A percentile compares a stretch with the other conserved stretches of the same genome.
Evolutionary conservation across 1,140 invertebrate species (phyloP).

Genomic region (Wasmannia auropunctata): DNA sequence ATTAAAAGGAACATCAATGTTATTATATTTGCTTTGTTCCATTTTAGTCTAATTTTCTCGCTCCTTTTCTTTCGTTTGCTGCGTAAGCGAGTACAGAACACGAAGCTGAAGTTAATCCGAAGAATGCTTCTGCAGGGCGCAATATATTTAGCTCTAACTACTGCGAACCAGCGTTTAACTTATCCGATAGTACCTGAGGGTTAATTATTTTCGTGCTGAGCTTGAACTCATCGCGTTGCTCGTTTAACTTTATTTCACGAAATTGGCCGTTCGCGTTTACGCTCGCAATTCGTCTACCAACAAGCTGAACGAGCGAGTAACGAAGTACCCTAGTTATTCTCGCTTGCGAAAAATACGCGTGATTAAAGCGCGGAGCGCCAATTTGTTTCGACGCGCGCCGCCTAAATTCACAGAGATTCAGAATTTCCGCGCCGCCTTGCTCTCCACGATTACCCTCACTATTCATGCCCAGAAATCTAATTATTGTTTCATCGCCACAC

Average conservation of each 20-base stretch:
- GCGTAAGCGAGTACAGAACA: neutral
- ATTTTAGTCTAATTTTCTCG: neutral
- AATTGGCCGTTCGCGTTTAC: constrained; percentile 42
- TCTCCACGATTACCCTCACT: neutral
- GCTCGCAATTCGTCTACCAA: constrained; percentile 33
- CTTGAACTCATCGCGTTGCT: constrained; percentile 41
- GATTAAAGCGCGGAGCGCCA: neutral
- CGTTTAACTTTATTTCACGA: constrained; percentile 47
- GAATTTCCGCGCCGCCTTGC: neutral
- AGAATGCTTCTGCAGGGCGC: constrained; percentile 17
- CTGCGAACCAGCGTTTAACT: constrained; percentile 26
- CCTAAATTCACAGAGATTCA: constrained; percentile 12
- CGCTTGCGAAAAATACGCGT: neutral
- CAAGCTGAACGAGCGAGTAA: constrained; percentile 40
- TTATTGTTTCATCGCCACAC: neutral
- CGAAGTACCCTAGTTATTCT: constrained; percentile 28
- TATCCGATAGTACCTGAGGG: constrained; percentile 25
- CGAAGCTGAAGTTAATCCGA: constrained; percentile 35
- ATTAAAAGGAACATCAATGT: neutral
- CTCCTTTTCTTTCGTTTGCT: neutral
- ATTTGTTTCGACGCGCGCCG: neutral
- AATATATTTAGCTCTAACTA: constrained; percentile 42
- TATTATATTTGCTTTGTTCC: neutral
- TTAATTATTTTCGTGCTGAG: constrained; percentile 50
- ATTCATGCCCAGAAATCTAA: neutral